A percentile compares a stretch with the other conserved stretches of the same genome.
phyloP scores from a whole-genome alignment of 2,888 invertebrate genomes.

The Cremastinae sp. region DNA sequence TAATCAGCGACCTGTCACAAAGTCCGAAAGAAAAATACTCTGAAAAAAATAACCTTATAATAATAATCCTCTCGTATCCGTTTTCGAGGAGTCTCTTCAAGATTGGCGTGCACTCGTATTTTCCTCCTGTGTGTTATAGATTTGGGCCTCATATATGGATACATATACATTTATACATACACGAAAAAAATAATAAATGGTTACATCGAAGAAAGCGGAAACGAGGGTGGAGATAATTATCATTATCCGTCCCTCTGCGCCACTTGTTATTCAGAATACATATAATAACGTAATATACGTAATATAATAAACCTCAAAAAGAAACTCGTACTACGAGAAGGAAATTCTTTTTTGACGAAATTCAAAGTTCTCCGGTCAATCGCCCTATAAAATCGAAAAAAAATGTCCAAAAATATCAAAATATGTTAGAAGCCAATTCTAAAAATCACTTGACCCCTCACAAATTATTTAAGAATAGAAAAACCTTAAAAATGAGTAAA shows the following conservation, averaged over 20 bases:
- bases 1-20: constrained; percentile 4
- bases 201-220: constrained; percentile 48
- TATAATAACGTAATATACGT: background rate
- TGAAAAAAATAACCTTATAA: constrained; percentile 17
- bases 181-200: constrained; percentile 16
- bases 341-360: background rate
- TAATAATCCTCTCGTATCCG: constrained; percentile 41
- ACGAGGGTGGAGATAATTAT: constrained; percentile 53
- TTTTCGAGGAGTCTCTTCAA: constrained; percentile 13
- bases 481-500: constrained; percentile 15
- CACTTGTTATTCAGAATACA: constrained; percentile 12
- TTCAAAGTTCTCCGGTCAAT: background rate
- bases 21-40: constrained; percentile 12
- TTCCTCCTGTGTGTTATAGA: background rate
- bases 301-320: background rate
- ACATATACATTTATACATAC: constrained; percentile 3
- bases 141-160: background rate
- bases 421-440: too few relatives aligned
- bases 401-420: too few relatives aligned
- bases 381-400: background rate
- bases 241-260: constrained; percentile 34
- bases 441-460: too few relatives aligned
- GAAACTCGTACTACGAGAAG: background rate
- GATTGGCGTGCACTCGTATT: constrained; percentile 30
- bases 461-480: too few relatives aligned